Evolutionary conservation across 2,113 vertebrate genomes (phyloP).

Genomic region (Oncorhynchus clarkii): DNA sequence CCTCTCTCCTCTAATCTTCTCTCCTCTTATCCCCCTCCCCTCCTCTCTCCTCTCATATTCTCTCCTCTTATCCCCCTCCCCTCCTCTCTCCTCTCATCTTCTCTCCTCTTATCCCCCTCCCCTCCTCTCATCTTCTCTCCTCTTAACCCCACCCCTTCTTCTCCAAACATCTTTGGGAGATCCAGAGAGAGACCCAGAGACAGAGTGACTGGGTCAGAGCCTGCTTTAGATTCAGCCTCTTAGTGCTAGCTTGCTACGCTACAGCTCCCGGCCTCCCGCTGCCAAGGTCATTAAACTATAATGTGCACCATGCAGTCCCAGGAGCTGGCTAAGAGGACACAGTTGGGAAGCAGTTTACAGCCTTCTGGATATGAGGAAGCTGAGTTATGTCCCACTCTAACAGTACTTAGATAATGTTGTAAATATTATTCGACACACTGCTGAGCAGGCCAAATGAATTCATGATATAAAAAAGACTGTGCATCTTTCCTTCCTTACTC

Average conservation of each 20-base stretch:
- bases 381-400: neutral
- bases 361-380: neutral
- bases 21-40: no score
- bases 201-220: constrained; percentile 27
- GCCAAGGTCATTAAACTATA: constrained; percentile 30
- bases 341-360: constrained; percentile 18
- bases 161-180: neutral
- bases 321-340: constrained; percentile 23
- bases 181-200: constrained; percentile 23
- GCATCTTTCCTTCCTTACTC: neutral
- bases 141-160: no score
- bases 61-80: no score
- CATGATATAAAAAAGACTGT: neutral
- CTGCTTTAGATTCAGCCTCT: constrained; percentile 48
- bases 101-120: no score
- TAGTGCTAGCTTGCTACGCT: constrained; percentile 27
- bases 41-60: no score
- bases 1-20: no score
- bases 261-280: neutral
- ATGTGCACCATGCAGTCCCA: constrained; percentile 38
- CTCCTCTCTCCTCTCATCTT: no score
- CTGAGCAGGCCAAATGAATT: neutral
- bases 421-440: neutral
- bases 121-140: no score
- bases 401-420: neutral